These are phyloP conservation scores for Vulpes vulpes DNA, from an alignment of 2,113 vertebrate genomes.

Conservation along the genomic window DNA sequence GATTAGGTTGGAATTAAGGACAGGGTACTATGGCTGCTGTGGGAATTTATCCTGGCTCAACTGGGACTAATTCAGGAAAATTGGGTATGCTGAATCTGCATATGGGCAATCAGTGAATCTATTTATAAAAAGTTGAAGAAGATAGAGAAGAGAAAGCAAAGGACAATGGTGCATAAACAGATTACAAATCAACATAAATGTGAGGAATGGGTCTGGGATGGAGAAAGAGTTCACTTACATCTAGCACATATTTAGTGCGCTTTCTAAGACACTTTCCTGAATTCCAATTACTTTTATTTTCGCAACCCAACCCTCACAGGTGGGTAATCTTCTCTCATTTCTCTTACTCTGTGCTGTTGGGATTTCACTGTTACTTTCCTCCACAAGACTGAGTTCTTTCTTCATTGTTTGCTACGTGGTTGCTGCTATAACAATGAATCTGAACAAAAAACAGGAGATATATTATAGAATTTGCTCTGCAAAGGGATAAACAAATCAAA, in stretches of 20 bases:
- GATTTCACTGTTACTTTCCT: not conserved
- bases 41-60: not conserved
- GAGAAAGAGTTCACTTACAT: not conserved
- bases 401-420: not conserved
- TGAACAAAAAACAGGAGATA: not conserved
- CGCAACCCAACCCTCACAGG: not conserved
- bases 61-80: slow-evolving; percentile 33
- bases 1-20: not conserved
- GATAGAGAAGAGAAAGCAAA: not conserved
- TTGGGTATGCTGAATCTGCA: not conserved
- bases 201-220: not conserved
- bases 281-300: not conserved
- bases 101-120: not conserved
- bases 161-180: not conserved
- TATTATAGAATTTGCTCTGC: not conserved
- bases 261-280: not conserved
- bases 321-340: not conserved
- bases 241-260: not conserved
- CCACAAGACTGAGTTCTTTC: not conserved
- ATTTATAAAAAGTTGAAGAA: not conserved
- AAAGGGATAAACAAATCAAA: not conserved
- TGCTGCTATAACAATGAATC: not conserved
- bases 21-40: not conserved
- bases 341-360: not conserved
- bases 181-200: not conserved